Evolutionary conservation across 2,888 invertebrate species (phyloP).

Genomic region (Ptychoptera contaminata): DNA sequence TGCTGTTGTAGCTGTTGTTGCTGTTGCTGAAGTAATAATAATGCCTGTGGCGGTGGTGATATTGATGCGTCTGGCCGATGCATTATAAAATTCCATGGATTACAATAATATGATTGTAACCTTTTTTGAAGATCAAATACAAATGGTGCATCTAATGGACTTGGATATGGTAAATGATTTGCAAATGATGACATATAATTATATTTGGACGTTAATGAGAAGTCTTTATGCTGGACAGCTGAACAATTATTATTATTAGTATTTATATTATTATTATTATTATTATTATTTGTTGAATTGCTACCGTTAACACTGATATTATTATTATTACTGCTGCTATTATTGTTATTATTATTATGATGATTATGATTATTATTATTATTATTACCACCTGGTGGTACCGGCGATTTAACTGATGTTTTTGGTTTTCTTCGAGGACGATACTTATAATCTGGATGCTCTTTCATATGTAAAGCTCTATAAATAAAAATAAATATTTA

Average conservation of each 20-base stretch:
- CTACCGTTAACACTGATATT: slow-evolving; percentile 3
- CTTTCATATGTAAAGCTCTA: slow-evolving; percentile 87
- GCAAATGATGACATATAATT: slow-evolving; percentile 5
- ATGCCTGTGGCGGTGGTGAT: slow-evolving; percentile 22
- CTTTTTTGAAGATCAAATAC: slow-evolving; percentile 30
- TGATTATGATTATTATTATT: slow-evolving; percentile 6
- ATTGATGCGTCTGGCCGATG: neutral
- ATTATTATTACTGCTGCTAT: slow-evolving; percentile 5
- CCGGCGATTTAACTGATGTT: slow-evolving; percentile 50
- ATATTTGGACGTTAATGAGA: slow-evolving; percentile 5
- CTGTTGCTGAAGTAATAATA: slow-evolving; percentile 18
- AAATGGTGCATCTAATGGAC: slow-evolving; percentile 27
- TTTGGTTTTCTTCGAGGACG: slow-evolving; percentile 76
- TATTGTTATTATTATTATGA: neutral
- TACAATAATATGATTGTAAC: slow-evolving; percentile 28
- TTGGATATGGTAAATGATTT: slow-evolving; percentile 16
- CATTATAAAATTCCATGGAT: neutral
- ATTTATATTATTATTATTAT: slow-evolving; percentile 2
- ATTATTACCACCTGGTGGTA: slow-evolving; percentile 14
- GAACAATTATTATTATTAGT: slow-evolving; percentile 3
- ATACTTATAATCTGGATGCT: slow-evolving; percentile 87
- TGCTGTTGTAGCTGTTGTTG: slow-evolving; percentile 12
- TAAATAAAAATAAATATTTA: slow-evolving; percentile 14
- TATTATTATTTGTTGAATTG: slow-evolving; percentile 1
- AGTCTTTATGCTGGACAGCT: slow-evolving; percentile 4